Percentiles rank a stretch among this genome's conserved stretches.
Conservation (phyloP, 1,140 invertebrate genomes). For the Pseudobourletiella spinata region DNA sequence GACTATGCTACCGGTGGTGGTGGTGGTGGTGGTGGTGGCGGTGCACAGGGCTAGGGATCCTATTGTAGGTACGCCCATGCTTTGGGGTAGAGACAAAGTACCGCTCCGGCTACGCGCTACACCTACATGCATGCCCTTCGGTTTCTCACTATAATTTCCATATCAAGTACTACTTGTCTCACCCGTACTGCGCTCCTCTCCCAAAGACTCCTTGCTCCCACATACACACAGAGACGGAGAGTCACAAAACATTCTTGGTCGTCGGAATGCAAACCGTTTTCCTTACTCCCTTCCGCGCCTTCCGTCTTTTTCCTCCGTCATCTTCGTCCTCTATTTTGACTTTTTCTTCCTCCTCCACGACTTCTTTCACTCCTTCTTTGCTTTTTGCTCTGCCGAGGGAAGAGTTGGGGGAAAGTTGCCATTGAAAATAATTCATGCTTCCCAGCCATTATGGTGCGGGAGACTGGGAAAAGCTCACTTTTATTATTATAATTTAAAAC, state of each 20-base stretch:
- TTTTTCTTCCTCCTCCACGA: too few relatives aligned
- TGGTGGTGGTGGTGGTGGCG: too few relatives aligned
- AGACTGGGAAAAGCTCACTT: background rate
- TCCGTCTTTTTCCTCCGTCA: background rate
- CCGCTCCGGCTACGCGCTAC: too few relatives aligned
- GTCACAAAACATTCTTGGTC: too few relatives aligned
- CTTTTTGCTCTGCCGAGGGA: background rate
- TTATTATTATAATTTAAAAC: conserved; percentile 10
- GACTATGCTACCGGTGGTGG: too few relatives aligned
- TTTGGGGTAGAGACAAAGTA: too few relatives aligned
- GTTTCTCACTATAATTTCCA: background rate
- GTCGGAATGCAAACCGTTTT: background rate
- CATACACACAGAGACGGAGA: background rate
- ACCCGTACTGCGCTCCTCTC: background rate
- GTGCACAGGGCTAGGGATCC: too few relatives aligned
- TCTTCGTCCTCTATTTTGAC: background rate
- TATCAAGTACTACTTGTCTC: background rate
- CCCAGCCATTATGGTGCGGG: background rate
- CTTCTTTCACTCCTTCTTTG: background rate
- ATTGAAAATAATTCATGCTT: conserved; percentile 7
- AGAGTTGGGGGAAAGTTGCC: background rate
- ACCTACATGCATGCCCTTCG: background rate
- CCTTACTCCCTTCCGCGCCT: background rate
- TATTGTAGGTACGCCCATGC: too few relatives aligned
- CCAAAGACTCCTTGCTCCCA: too few relatives aligned